phyloP scores from a whole-genome alignment of 2,113 vertebrate species.

The Melanerpes aurifrons region DNA sequence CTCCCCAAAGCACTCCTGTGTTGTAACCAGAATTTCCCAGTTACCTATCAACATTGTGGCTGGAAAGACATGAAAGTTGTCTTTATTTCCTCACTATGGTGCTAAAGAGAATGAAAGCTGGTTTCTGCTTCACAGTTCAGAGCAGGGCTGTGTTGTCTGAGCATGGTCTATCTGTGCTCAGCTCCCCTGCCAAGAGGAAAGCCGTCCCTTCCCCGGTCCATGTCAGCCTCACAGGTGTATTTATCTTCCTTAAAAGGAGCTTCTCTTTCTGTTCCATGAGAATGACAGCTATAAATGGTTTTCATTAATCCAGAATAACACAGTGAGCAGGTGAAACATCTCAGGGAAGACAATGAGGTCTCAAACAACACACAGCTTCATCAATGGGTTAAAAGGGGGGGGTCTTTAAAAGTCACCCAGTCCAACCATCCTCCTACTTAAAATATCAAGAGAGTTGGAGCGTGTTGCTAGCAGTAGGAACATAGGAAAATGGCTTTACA shows the following conservation, averaged over 20 bases:
- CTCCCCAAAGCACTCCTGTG: background rate
- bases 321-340: background rate
- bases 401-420: too few species aligned
- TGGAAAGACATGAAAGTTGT: background rate
- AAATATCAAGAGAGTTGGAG: background rate
- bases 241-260: background rate
- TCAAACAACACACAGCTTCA: background rate
- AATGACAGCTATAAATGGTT: background rate
- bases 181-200: background rate
- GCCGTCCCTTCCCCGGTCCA: background rate
- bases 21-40: background rate
- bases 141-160: background rate
- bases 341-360: background rate
- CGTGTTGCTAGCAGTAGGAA: background rate
- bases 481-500: background rate
- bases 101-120: background rate
- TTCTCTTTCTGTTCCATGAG: background rate
- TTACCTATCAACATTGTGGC: background rate
- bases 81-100: background rate
- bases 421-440: background rate
- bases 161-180: fast-evolving
- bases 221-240: fast-evolving
- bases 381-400: too few species aligned
- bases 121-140: background rate
- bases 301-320: background rate